Conservation (phyloP, 2,797 vertebrate species). For the Macroramphosus scolopax region DNA sequence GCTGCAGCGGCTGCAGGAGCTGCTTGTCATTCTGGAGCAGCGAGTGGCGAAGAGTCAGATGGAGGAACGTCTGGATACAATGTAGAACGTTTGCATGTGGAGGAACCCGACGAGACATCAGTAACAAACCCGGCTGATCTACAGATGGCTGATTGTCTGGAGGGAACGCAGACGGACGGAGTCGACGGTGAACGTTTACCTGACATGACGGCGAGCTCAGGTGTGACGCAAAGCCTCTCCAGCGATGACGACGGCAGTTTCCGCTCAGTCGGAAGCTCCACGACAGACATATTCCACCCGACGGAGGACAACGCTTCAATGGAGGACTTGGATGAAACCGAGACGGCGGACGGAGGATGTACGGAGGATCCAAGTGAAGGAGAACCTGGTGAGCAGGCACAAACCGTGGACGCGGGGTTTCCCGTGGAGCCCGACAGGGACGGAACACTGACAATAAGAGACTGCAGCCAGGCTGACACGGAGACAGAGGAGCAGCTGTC, state of each 20-base stretch:
- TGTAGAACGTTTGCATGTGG: slow-evolving; percentile 17
- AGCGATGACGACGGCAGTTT: slow-evolving; percentile 67
- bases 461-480: slow-evolving; percentile 21
- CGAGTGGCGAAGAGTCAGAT: slow-evolving; percentile 21
- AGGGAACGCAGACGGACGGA: slow-evolving; percentile 3
- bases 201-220: slow-evolving; percentile 16
- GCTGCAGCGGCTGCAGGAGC: slow-evolving; percentile 43
- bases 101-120: slow-evolving; percentile 22
- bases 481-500: slow-evolving; percentile 42
- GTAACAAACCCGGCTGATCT: neutral
- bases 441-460: slow-evolving; percentile 3
- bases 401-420: slow-evolving; percentile 1
- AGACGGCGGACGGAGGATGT: neutral
- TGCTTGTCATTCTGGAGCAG: slow-evolving; percentile 36
- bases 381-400: slow-evolving; percentile 1
- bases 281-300: slow-evolving; percentile 59
- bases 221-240: slow-evolving; percentile 23
- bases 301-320: slow-evolving; percentile 21
- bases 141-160: neutral
- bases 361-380: slow-evolving; percentile 19
- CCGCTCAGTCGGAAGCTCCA: slow-evolving; percentile 59
- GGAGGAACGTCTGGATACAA: slow-evolving; percentile 6
- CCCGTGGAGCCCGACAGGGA: slow-evolving; percentile 13
- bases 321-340: slow-evolving; percentile 21
- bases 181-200: slow-evolving; percentile 3